A percentile compares a stretch with the other conserved stretches of the same genome.
These are phyloP conservation scores for Beris morrisii DNA, from an alignment of 2,888 invertebrate genomes.

Conservation along the genomic window DNA sequence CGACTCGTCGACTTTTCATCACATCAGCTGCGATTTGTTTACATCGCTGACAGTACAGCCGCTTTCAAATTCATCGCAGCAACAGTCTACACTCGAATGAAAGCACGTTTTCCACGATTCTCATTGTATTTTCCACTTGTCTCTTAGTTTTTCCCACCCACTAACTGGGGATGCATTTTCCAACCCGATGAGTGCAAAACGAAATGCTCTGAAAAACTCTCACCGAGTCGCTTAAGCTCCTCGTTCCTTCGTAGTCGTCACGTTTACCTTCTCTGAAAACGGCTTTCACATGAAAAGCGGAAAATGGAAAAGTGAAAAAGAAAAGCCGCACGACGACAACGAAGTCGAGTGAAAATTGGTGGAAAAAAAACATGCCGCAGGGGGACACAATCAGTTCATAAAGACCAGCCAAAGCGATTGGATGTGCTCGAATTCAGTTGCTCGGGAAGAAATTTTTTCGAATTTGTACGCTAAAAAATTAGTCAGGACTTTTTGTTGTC, in stretches of 20 bases:
- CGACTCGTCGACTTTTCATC: slow-evolving; percentile 7
- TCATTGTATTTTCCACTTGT: slow-evolving; percentile 9
- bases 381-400: slow-evolving; percentile 42
- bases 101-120: slow-evolving; percentile 3
- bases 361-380: slow-evolving; percentile 39
- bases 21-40: slow-evolving; percentile 29
- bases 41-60: slow-evolving; percentile 3
- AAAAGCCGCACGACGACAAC: slow-evolving; percentile 27
- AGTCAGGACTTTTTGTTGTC: no score
- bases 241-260: slow-evolving; percentile 9
- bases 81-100: slow-evolving; percentile 7
- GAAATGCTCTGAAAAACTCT: slow-evolving; percentile 14
- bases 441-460: slow-evolving; percentile 54
- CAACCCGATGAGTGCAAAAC: slow-evolving; percentile 3
- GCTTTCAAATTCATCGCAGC: slow-evolving; percentile 19
- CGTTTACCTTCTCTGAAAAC: slow-evolving; percentile 14
- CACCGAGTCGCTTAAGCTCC: slow-evolving; percentile 3
- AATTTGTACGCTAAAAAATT: slow-evolving; percentile 53
- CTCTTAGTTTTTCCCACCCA: slow-evolving; percentile 7
- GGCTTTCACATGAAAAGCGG: slow-evolving; percentile 10
- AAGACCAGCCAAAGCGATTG: slow-evolving; percentile 40
- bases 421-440: slow-evolving; percentile 38
- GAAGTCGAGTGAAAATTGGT: slow-evolving; percentile 30
- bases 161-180: slow-evolving; percentile 6
- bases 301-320: slow-evolving; percentile 31